Conservation (phyloP, 2,888 invertebrate species). For the Baccha elongata region DNA sequence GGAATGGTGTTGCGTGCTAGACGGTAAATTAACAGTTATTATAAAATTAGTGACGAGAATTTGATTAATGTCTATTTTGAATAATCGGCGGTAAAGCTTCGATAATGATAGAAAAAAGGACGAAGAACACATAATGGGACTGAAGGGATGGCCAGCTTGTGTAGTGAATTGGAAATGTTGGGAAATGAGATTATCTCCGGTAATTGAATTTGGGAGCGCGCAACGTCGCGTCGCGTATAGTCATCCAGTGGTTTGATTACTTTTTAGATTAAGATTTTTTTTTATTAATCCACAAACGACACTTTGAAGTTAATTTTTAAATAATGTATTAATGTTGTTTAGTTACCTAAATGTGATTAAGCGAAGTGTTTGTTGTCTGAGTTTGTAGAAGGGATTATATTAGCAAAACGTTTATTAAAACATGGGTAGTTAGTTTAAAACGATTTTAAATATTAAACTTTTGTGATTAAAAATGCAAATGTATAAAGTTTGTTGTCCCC, state of each 20-base stretch:
- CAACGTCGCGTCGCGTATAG: too few relatives aligned
- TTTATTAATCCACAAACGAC: too few relatives aligned
- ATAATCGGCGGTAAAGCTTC: slow-evolving; percentile 34
- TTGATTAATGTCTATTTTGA: slow-evolving; percentile 60
- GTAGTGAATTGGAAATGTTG: slow-evolving; percentile 7
- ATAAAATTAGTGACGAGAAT: slow-evolving; percentile 59
- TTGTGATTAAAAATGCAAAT: too few relatives aligned
- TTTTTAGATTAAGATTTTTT: slow-evolving; percentile 9
- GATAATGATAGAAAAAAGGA: slow-evolving; percentile 9
- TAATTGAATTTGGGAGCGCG: slow-evolving; percentile 27
- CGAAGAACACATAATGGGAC: too few relatives aligned
- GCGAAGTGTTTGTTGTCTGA: background rate
- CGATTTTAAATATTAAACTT: too few relatives aligned
- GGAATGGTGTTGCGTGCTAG: slow-evolving; percentile 19
- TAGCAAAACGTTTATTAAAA: too few relatives aligned
- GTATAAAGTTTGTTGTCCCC: too few relatives aligned
- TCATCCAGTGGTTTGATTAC: slow-evolving; percentile 28
- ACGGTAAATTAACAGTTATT: slow-evolving; percentile 54
- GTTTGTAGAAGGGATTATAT: background rate
- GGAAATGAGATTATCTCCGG: slow-evolving; percentile 31
- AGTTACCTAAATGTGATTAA: too few relatives aligned
- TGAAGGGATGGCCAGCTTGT: background rate
- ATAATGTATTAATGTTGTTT: background rate
- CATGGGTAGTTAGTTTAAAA: too few relatives aligned
- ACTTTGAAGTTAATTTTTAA: background rate